Percentiles rank a stretch among this genome's conserved stretches.
Evolutionary conservation across 2,113 vertebrate species (phyloP).

Genomic region (Engraulis encrasicolus): DNA sequence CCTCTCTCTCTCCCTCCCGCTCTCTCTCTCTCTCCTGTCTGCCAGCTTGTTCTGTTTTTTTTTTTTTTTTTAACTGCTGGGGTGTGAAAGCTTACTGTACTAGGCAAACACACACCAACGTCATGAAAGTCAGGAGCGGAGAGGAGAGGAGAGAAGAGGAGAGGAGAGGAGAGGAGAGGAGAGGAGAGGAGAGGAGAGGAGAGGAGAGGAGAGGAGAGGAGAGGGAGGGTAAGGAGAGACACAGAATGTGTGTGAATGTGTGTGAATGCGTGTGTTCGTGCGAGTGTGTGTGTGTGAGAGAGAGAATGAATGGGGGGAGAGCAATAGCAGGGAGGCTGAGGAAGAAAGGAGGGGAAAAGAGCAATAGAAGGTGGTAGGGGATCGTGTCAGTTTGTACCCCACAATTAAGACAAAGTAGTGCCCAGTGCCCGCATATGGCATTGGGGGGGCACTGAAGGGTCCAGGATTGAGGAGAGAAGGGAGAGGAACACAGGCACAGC

Average conservation of each 20-base stretch:
- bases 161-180: conserved; percentile 35
- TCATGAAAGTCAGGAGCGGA: conserved; percentile 83
- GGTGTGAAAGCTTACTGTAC: conserved; percentile 45
- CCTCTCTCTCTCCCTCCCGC: background rate
- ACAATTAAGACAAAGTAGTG: conserved; percentile 92
- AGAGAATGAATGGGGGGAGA: too few species aligned
- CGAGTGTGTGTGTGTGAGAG: too few species aligned
- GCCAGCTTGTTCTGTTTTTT: conserved; percentile 12
- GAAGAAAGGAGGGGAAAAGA: background rate
- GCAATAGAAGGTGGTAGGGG: conserved; percentile 41
- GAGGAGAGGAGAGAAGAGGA: background rate
- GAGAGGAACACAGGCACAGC: too few species aligned
- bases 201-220: background rate
- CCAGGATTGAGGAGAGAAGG: too few species aligned
- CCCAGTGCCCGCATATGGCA: conserved; percentile 84
- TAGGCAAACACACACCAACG: conserved; percentile 77
- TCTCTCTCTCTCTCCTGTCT: conserved; percentile 22
- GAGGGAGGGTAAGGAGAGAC: too few species aligned
- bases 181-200: conserved; percentile 24
- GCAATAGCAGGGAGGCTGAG: too few species aligned
- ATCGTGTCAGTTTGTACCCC: conserved; percentile 88
- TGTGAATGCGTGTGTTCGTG: too few species aligned
- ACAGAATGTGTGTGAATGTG: too few species aligned
- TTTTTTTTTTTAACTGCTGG: conserved; percentile 33
- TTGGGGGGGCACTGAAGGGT: conserved; percentile 80